Base-by-base conservation (phyloP, 2,797 vertebrate genomes). In the Clarias laeviceps region DNA sequence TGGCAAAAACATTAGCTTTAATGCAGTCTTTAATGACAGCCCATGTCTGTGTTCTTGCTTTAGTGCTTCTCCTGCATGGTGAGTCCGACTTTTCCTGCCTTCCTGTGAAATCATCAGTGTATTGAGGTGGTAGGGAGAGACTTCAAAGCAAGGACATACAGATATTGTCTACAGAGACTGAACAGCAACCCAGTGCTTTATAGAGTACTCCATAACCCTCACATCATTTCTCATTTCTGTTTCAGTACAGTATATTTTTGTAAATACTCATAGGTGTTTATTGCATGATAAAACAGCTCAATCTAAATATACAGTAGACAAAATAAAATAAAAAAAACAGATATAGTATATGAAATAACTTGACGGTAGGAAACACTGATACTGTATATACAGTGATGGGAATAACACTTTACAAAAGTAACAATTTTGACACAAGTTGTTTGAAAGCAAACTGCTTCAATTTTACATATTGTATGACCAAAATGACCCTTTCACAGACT, bases 11-110 rank as follows among this genome's bases (percentile, higher is more conserved):
- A 94, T 94, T 92, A 93, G 73, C 20, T 61, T 90, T 92, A 92
- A 93, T 94, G 91, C 88, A 90, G 89, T 92, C 88, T 92, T 90
- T 93, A 94, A 94, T 94, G 92, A 91, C 91, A 91, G 84, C 40
- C 83, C 87, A 90, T 88, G 91, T 87, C 92, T 90, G 90, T 82
- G 91, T 91, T 93, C 89, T 90, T 91, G 91, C 91, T 94, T 92
- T 88, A 76, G 87, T 89, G 87, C 91, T 92, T 93, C 89, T 93
- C 90, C 87, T 86, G 89, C 91, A 89, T 91, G 89, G 89, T 61
- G 65, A 88, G 84, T 92, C 88, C 88, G 91, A 87, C 89, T 89
- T 87, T 91, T 90, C 87, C 86, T 89, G 86, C 86, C 90, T 93
- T 94, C 92, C 92, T 92, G 91, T 88, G 88, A 88, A 94, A 91